phyloP scores from a whole-genome alignment of 1,140 invertebrate genomes.

The Papilio dardanus region DNA sequence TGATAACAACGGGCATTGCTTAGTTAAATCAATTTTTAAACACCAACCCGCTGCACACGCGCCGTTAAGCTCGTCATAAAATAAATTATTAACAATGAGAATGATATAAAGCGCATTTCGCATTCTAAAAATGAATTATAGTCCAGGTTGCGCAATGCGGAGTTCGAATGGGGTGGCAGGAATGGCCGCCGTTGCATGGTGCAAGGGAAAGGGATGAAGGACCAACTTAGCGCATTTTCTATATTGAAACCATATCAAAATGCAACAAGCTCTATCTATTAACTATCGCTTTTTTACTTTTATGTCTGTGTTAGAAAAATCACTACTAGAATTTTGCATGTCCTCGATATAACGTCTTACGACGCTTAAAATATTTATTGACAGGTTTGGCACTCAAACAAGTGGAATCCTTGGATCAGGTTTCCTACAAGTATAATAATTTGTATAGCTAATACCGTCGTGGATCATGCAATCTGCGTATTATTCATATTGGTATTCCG shows the following conservation, averaged over 20 bases:
- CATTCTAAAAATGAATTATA: slow-evolving; percentile 77
- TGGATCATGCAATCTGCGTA: too few relatives aligned
- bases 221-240: slow-evolving; percentile 21
- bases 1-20: slow-evolving; percentile 4
- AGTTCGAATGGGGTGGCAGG: slow-evolving; percentile 69
- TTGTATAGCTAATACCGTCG: too few relatives aligned
- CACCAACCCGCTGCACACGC: slow-evolving; percentile 42
- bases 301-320: too few relatives aligned
- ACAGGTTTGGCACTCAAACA: too few relatives aligned
- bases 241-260: slow-evolving; percentile 19
- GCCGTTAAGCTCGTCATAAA: slow-evolving; percentile 66
- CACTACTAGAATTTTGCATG: too few relatives aligned
- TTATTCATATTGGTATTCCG: too few relatives aligned
- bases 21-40: slow-evolving; percentile 26
- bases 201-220: slow-evolving; percentile 35
- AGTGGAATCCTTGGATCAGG: too few relatives aligned
- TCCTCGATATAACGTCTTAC: too few relatives aligned
- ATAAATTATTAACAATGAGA: slow-evolving; percentile 68
- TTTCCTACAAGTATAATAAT: too few relatives aligned
- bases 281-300: background rate
- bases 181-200: slow-evolving; percentile 32
- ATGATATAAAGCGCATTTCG: slow-evolving; percentile 66
- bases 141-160: slow-evolving; percentile 75
- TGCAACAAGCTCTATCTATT: background rate
- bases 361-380: too few relatives aligned